Evolutionary conservation across 1,140 invertebrate species (phyloP).

Genomic region (Lepidotrigona ventralis): DNA sequence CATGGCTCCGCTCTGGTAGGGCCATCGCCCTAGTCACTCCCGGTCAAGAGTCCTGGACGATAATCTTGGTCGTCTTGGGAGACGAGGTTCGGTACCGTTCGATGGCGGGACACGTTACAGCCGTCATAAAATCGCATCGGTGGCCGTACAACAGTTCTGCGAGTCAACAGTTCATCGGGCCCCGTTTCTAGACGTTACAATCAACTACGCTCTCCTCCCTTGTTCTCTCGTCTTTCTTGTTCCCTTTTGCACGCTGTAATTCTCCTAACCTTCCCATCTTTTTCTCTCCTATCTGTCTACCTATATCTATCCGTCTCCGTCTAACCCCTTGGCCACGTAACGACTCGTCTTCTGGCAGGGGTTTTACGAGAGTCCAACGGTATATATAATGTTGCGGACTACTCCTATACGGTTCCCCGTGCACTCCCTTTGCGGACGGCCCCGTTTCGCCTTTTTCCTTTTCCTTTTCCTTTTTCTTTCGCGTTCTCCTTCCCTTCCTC

Average conservation of each 20-base stretch:
- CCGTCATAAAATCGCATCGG: slow-evolving; percentile 52
- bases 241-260: slow-evolving; percentile 6
- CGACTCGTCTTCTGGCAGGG: slow-evolving; percentile 43
- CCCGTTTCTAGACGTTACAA: slow-evolving; percentile 29
- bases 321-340: slow-evolving; percentile 22
- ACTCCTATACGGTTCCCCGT: slow-evolving; percentile 41
- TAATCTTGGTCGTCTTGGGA: neutral
- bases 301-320: neutral
- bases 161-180: slow-evolving; percentile 31
- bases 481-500: neutral
- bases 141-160: neutral
- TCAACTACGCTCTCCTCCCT: slow-evolving; percentile 27
- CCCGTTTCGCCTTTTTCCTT: slow-evolving; percentile 54
- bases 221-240: neutral
- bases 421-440: slow-evolving; percentile 53
- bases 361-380: slow-evolving; percentile 54
- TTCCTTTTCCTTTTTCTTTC: slow-evolving; percentile 53
- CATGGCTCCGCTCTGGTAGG: too few relatives aligned
- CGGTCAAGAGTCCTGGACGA: neutral
- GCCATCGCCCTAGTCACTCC: neutral
- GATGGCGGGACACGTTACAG: slow-evolving; percentile 19
- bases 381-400: slow-evolving; percentile 43
- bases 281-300: neutral
- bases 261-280: slow-evolving; percentile 7
- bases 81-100: slow-evolving; percentile 50